Percentiles rank a stretch among this genome's conserved stretches.
Conservation (phyloP, 2,797 vertebrate genomes). For the Ispidina picta region DNA sequence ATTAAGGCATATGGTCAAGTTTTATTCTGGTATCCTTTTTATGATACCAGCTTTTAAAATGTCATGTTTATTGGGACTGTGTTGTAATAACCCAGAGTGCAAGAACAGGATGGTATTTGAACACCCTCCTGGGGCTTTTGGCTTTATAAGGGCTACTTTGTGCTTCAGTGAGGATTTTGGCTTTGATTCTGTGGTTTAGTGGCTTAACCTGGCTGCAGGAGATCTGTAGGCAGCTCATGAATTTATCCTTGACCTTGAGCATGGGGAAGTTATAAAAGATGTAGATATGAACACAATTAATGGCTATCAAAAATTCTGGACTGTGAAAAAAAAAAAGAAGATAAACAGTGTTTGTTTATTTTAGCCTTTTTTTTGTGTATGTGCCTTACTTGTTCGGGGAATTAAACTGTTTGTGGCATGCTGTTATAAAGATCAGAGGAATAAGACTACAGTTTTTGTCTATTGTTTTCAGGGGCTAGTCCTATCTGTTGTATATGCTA, state of each 20-base stretch:
- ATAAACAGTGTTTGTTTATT: background rate
- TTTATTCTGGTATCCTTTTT: background rate
- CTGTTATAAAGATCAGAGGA: background rate
- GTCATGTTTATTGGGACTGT: background rate
- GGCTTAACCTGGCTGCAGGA: background rate
- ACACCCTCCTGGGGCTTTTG: background rate
- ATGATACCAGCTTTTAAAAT: background rate
- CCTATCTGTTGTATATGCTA: background rate
- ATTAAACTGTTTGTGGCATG: background rate
- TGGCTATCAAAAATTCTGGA: background rate
- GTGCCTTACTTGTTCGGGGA: background rate
- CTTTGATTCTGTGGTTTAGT: background rate
- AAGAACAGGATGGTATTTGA: background rate
- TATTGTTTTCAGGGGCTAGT: background rate
- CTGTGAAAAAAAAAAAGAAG: background rate
- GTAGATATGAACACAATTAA: background rate
- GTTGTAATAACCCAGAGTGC: background rate
- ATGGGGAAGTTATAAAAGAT: background rate
- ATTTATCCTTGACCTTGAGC: background rate
- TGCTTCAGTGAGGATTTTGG: background rate
- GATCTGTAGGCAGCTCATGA: background rate
- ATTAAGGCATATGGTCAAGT: background rate
- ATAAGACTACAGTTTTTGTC: background rate
- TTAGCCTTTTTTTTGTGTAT: background rate
- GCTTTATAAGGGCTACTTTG: background rate